Percentiles rank a stretch among this genome's conserved stretches.
phyloP scores from a whole-genome alignment of 2,888 invertebrate species.

The Acrobasis repandana region DNA sequence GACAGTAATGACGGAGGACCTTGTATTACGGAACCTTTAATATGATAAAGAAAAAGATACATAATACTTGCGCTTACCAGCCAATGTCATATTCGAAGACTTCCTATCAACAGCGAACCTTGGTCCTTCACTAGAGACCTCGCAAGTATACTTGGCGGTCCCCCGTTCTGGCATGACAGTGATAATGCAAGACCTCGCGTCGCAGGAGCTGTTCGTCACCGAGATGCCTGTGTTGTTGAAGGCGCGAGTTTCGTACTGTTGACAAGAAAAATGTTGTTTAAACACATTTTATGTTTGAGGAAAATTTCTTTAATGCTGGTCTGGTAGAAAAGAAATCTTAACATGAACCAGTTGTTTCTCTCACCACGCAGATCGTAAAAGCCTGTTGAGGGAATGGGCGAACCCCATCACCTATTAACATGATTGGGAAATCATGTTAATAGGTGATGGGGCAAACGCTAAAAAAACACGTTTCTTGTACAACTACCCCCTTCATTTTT shows the following conservation, averaged over 20 bases:
- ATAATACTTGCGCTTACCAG: conserved; percentile 52
- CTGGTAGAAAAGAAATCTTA: too few species aligned
- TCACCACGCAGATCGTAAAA: too few species aligned
- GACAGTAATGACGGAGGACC: conserved; percentile 58
- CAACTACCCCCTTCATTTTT: too few species aligned
- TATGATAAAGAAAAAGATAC: too few species aligned
- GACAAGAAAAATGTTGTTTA: conserved; percentile 34
- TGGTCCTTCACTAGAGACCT: conserved; percentile 75
- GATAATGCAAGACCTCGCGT: conserved; percentile 55
- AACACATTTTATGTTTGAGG: too few species aligned
- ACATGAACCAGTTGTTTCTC: too few species aligned
- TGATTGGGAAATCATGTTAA: too few species aligned
- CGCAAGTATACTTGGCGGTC: conserved; percentile 70
- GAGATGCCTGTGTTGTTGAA: conserved; percentile 68
- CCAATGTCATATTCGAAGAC: conserved; percentile 71
- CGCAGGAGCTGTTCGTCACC: conserved; percentile 69
- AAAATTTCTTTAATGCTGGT: too few species aligned
- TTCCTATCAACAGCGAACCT: conserved; percentile 68
- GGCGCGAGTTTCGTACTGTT: conserved; percentile 63
- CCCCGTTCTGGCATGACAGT: conserved; percentile 65
- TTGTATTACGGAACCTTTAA: conserved; percentile 64
- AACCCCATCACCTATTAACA: too few species aligned
- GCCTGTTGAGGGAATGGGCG: too few species aligned
- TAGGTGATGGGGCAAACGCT: too few species aligned
- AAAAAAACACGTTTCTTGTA: too few species aligned